Evolutionary conservation across 1,140 invertebrate species (phyloP).

Genomic region (Nomia melanderi): DNA sequence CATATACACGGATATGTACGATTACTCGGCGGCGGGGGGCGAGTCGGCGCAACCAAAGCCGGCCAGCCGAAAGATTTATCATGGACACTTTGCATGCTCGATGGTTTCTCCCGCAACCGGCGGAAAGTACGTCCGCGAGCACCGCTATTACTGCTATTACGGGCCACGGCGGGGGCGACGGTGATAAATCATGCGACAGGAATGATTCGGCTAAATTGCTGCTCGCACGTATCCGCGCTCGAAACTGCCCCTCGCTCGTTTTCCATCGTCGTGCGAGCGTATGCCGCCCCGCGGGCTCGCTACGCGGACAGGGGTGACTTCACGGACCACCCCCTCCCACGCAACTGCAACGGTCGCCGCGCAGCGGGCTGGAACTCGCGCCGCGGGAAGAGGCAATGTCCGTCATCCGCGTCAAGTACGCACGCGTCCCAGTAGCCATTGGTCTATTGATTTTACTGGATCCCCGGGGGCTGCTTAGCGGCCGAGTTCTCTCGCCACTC

Average conservation of each 20-base stretch:
- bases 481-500: conserved; percentile 35
- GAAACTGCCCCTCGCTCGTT: conserved; percentile 55
- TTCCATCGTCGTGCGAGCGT: not conserved
- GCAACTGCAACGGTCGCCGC: conserved; percentile 15
- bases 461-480: conserved; percentile 28
- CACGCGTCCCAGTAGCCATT: conserved; percentile 74
- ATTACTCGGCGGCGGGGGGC: conserved; percentile 34
- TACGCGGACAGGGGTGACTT: conserved; percentile 13
- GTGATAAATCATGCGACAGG: conserved; percentile 76
- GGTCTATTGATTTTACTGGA: conserved; percentile 76
- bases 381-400: conserved; percentile 60
- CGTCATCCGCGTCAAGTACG: conserved; percentile 65
- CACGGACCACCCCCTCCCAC: not conserved
- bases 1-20: conserved; percentile 15
- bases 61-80: conserved; percentile 51
- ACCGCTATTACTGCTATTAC: conserved; percentile 44
- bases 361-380: not conserved
- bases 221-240: conserved; percentile 72
- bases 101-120: conserved; percentile 7
- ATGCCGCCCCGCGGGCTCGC: conserved; percentile 3
- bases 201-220: conserved; percentile 78
- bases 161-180: conserved; percentile 29
- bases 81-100: conserved; percentile 49
- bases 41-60: conserved; percentile 16
- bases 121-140: conserved; percentile 35